A percentile compares a stretch with the other conserved stretches of the same genome.
phyloP scores from a whole-genome alignment of 2,888 invertebrate species.

The Calephelis perditalis region DNA sequence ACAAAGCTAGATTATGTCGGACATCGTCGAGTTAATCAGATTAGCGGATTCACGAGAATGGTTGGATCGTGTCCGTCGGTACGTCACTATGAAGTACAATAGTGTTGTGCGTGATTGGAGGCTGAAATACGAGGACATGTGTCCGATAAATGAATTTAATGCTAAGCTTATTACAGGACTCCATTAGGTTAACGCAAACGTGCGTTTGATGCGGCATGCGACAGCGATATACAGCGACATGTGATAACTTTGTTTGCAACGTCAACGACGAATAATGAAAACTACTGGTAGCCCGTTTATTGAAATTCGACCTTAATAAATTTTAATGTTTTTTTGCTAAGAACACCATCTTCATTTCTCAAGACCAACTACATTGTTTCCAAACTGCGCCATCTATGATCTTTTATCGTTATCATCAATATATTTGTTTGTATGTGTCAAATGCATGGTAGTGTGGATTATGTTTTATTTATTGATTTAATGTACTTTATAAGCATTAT shows the following conservation, averaged over 20 bases:
- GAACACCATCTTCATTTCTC: too few species aligned
- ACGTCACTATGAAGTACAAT: conserved; percentile 11
- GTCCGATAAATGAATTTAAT: conserved; percentile 27
- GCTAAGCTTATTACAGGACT: conserved; percentile 25
- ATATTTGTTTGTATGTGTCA: too few species aligned
- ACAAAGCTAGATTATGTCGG: conserved; percentile 27
- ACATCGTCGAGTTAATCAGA: conserved; percentile 29
- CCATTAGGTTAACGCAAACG: conserved; percentile 19
- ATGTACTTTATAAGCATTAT: too few species aligned
- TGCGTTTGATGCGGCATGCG: not conserved
- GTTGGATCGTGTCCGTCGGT: conserved; percentile 18
- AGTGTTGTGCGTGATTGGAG: conserved; percentile 21
- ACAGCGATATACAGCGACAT: too few species aligned
- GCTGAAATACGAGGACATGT: conserved; percentile 22
- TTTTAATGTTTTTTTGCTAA: too few species aligned
- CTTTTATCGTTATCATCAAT: too few species aligned
- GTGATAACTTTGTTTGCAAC: not conserved
- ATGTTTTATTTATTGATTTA: too few species aligned
- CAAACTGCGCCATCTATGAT: too few species aligned
- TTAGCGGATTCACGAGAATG: conserved; percentile 25
- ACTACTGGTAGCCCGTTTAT: not conserved
- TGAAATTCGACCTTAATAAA: too few species aligned
- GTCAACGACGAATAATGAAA: too few species aligned
- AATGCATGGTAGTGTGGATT: too few species aligned
- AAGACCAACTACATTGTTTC: too few species aligned